Evolutionary conservation across 2,888 invertebrate genomes (phyloP).

Genomic region (Octonoba sinensis): DNA sequence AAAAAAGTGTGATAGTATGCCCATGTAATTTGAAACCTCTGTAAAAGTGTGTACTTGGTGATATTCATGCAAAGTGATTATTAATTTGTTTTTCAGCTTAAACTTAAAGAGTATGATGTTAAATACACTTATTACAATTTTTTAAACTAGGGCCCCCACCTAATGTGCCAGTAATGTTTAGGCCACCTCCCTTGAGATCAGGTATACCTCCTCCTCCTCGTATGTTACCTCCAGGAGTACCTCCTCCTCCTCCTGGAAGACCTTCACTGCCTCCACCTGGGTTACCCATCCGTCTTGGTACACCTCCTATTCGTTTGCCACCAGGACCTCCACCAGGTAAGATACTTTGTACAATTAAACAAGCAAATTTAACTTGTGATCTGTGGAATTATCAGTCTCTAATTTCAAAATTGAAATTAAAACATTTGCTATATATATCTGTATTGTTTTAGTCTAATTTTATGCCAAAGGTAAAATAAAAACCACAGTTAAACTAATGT

Average conservation of each 20-base stretch:
- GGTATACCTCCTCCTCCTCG: conserved; percentile 68
- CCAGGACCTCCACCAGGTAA: conserved; percentile 78
- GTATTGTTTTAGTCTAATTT: neutral
- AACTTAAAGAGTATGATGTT: too few relatives aligned
- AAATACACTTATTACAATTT: neutral
- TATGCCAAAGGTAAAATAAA: neutral
- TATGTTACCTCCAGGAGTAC: conserved; percentile 65
- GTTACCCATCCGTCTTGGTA: conserved; percentile 71
- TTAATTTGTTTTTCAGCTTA: too few relatives aligned
- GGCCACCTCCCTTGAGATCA: conserved; percentile 74
- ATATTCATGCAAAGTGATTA: too few relatives aligned
- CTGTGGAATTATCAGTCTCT: neutral
- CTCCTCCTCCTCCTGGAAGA: conserved; percentile 69
- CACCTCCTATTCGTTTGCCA: conserved; percentile 74
- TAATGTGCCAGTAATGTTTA: conserved; percentile 68
- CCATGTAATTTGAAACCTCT: too few relatives aligned
- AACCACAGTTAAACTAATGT: neutral
- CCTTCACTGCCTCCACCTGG: conserved; percentile 74
- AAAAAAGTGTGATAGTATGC: too few relatives aligned
- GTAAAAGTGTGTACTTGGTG: too few relatives aligned
- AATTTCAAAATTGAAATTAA: neutral
- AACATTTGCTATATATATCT: neutral
- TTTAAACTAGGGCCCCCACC: conserved; percentile 39
- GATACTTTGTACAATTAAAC: neutral
- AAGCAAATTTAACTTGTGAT: neutral